Evolutionary conservation across 1,140 invertebrate species (phyloP).

Genomic region (Spodoptera frugiperda): DNA sequence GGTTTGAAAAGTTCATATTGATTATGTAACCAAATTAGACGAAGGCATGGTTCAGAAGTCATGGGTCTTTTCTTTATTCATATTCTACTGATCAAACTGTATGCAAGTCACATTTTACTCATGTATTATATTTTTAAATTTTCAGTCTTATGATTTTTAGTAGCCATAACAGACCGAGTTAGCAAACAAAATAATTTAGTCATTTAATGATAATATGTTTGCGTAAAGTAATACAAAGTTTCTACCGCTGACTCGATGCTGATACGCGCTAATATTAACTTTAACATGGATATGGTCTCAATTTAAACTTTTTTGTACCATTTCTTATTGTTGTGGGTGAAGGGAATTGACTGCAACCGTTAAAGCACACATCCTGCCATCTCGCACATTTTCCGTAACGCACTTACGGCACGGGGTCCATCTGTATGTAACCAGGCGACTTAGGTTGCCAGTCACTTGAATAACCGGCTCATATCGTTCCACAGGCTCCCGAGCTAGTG

Average conservation of each 20-base stretch:
- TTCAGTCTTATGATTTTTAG: too few relatives aligned
- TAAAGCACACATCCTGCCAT: conserved; percentile 38
- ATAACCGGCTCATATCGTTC: neutral
- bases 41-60: neutral
- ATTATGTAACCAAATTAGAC: conserved; percentile 34
- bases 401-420: conserved; percentile 25
- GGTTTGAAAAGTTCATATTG: too few relatives aligned
- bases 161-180: too few relatives aligned
- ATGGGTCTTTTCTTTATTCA: neutral
- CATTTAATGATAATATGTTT: too few relatives aligned
- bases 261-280: neutral
- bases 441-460: neutral
- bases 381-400: conserved; percentile 41
- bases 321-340: conserved; percentile 7
- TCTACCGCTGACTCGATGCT: too few relatives aligned
- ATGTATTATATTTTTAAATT: neutral
- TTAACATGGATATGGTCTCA: neutral
- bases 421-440: neutral
- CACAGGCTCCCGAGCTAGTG: conserved; percentile 82
- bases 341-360: conserved; percentile 6
- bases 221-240: too few relatives aligned
- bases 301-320: neutral
- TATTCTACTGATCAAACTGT: neutral
- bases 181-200: too few relatives aligned
- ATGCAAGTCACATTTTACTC: neutral